Percentiles rank a stretch among this genome's conserved stretches.
These are phyloP conservation scores for Cichlasoma orientale DNA, from an alignment of 2,797 vertebrate species.

Conservation along the genomic window DNA sequence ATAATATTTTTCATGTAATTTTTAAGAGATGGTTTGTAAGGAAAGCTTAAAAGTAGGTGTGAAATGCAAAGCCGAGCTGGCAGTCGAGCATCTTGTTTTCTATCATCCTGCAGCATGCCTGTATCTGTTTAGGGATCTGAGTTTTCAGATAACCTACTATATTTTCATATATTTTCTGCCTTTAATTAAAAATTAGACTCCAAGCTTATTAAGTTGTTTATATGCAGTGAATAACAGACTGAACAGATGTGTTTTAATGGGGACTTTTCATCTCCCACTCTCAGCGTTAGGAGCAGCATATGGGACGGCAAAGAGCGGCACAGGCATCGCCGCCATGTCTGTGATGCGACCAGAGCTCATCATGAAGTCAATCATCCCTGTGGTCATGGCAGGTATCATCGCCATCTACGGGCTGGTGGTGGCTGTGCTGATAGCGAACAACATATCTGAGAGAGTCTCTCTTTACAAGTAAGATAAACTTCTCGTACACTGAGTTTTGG, in stretches of 20 bases:
- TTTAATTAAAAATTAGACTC: not conserved
- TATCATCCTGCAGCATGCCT: not conserved
- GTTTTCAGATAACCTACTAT: too few species aligned
- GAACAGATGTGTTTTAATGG: not conserved
- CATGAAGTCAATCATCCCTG: conserved; percentile 99
- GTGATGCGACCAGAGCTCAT: conserved; percentile 99
- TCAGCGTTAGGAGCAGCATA: conserved; percentile 97
- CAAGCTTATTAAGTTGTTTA: not conserved
- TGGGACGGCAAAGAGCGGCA: conserved; percentile 98
- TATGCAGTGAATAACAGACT: not conserved
- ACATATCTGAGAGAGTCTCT: conserved; percentile 83
- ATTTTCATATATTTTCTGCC: too few species aligned
- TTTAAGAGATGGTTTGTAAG: not conserved
- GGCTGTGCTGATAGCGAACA: conserved; percentile 97
- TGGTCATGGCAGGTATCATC: conserved; percentile 99
- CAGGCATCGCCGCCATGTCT: conserved; percentile 98
- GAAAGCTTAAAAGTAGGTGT: not conserved
- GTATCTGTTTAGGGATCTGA: not conserved
- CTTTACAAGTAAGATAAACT: conserved; percentile 90
- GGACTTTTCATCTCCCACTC: conserved; percentile 3
- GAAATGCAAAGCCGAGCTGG: not conserved
- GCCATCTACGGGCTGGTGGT: conserved; percentile 99
- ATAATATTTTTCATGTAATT: not conserved
- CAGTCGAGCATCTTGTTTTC: not conserved
- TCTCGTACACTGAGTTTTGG: not conserved